Percentiles rank a stretch among this genome's conserved stretches.
These are phyloP conservation scores for Mastacembelus armatus DNA, from an alignment of 2,797 vertebrate genomes.

Conservation along the genomic window DNA sequence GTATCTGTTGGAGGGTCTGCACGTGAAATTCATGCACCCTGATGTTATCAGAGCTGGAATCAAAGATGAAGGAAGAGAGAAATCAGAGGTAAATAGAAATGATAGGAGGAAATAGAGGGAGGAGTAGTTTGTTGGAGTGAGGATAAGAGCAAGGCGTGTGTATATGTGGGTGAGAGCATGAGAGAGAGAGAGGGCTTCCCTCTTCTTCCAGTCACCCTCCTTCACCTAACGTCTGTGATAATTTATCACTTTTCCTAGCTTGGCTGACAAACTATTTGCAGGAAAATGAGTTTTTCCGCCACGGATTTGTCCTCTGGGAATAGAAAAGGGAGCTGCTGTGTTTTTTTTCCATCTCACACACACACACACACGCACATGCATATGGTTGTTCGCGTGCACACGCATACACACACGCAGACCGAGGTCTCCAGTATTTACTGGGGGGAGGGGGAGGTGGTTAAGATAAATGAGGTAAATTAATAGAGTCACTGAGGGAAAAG, in stretches of 20 bases:
- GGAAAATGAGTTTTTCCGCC: constrained; percentile 96
- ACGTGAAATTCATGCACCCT: constrained; percentile 21
- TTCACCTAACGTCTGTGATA: constrained; percentile 87
- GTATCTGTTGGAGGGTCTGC: constrained; percentile 13
- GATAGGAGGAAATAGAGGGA: constrained; percentile 35
- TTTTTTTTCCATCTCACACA: constrained; percentile 81
- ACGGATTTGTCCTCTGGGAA: constrained; percentile 95
- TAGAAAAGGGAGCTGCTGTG: constrained; percentile 88
- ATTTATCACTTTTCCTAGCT: constrained; percentile 95
- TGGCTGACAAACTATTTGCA: constrained; percentile 97
- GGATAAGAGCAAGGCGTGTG: constrained; percentile 15
- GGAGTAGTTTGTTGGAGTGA: constrained; percentile 38
- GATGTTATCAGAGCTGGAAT: constrained; percentile 36
- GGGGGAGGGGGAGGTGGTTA: constrained; percentile 83
- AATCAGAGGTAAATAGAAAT: constrained; percentile 56
- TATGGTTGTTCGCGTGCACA: constrained; percentile 45
- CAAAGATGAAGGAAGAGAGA: constrained; percentile 36
- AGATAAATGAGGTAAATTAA: constrained; percentile 98
- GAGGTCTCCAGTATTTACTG: constrained; percentile 89
- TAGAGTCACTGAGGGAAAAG: constrained; percentile 93
- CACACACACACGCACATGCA: constrained; percentile 60
- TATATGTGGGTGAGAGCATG: constrained; percentile 30
- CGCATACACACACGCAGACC: constrained; percentile 45
- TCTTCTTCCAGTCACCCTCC: constrained; percentile 80
- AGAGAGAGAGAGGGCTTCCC: constrained; percentile 69